Evolutionary conservation across 2,888 invertebrate species (phyloP).

Genomic region (Machimus rusticus): DNA sequence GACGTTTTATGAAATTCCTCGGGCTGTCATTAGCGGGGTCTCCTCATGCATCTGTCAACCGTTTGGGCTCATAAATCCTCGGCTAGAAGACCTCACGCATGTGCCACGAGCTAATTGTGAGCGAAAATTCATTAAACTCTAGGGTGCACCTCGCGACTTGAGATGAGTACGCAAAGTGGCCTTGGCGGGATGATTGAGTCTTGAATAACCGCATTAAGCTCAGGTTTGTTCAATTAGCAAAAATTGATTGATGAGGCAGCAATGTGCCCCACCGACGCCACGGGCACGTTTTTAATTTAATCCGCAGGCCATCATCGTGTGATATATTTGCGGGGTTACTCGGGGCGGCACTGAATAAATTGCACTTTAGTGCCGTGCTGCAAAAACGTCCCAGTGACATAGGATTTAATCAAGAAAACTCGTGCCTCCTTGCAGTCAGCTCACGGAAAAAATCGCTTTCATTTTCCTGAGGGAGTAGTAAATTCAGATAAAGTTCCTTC

Average conservation of each 20-base stretch:
- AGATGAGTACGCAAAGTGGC: not conserved
- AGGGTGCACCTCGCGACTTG: not conserved
- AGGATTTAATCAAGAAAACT: slow-evolving; percentile 7
- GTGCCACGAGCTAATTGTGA: not conserved
- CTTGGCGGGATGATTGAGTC: not conserved
- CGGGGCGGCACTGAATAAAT: not conserved
- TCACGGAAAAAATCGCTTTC: slow-evolving; percentile 5
- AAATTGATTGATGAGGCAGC: not conserved
- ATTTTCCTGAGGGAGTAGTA: slow-evolving; percentile 18
- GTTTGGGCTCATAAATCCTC: not conserved
- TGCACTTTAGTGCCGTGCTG: slow-evolving; percentile 6
- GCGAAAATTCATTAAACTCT: not conserved
- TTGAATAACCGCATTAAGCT: not conserved
- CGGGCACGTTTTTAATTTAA: slow-evolving; percentile 17
- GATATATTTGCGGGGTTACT: not conserved
- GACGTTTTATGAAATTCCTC: not conserved
- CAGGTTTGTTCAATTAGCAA: not conserved
- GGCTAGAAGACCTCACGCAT: slow-evolving; percentile 15
- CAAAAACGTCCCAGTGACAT: not conserved
- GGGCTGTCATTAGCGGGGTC: not conserved
- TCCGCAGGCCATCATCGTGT: not conserved
- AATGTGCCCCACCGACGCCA: not conserved
- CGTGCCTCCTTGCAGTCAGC: not conserved
- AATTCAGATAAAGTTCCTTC: slow-evolving; percentile 10
- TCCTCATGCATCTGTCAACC: slow-evolving; percentile 11